phyloP scores from a whole-genome alignment of 2,113 vertebrate species.

The Isichthys henryi region DNA sequence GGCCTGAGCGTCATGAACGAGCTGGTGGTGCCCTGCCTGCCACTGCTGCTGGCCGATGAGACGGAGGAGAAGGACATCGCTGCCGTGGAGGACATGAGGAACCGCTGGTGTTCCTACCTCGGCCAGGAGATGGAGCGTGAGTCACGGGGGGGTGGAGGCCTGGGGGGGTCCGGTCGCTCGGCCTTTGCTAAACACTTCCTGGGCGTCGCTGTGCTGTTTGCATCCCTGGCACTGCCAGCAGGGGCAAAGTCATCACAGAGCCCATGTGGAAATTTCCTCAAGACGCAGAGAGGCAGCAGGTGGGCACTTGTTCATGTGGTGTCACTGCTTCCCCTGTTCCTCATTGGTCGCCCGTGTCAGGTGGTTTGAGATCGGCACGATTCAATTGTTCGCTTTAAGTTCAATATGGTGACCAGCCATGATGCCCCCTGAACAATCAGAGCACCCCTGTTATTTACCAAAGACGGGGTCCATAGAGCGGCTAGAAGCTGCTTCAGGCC shows the following conservation, averaged over 20 bases:
- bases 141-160: background rate
- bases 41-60: conserved; percentile 82
- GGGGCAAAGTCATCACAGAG: background rate
- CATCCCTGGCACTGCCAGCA: background rate
- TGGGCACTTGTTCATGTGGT: background rate
- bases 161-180: background rate
- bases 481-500: background rate
- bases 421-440: background rate
- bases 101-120: conserved; percentile 97
- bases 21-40: conserved; percentile 89
- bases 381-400: background rate
- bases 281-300: background rate
- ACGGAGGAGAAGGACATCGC: conserved; percentile 83
- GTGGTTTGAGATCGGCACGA: background rate
- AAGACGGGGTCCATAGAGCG: background rate
- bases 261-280: background rate
- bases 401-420: background rate
- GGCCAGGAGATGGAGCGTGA: conserved; percentile 56
- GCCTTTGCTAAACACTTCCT: background rate
- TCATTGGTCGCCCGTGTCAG: background rate
- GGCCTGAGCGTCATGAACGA: conserved; percentile 93
- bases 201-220: background rate
- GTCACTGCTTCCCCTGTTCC: background rate
- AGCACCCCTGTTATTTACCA: background rate
- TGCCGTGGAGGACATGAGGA: conserved; percentile 97